Percentiles rank a stretch among this genome's conserved stretches.
These are phyloP conservation scores for Halictus quadricinctus DNA, from an alignment of 2,888 invertebrate species.

Conservation along the genomic window DNA sequence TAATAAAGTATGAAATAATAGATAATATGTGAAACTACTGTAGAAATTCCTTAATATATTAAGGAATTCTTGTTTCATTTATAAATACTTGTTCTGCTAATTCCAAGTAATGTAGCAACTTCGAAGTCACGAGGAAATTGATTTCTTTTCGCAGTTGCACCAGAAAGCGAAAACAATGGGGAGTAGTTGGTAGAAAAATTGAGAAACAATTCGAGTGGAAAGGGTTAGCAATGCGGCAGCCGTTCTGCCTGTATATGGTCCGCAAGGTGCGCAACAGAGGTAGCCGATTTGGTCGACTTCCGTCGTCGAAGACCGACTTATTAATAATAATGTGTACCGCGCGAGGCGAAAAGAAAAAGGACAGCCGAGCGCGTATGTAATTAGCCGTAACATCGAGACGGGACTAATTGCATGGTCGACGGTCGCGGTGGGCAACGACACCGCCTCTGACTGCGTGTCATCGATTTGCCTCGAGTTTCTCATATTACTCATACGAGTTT, in stretches of 20 bases:
- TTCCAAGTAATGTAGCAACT: too few relatives aligned
- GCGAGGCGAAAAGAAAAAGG: constrained; percentile 18
- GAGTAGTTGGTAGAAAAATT: neutral
- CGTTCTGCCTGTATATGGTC: neutral
- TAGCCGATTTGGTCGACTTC: constrained; percentile 1
- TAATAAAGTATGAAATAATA: too few relatives aligned
- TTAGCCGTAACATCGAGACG: constrained; percentile 46
- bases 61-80: too few relatives aligned
- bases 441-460: constrained; percentile 48
- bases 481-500: constrained; percentile 37
- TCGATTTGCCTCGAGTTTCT: constrained; percentile 55
- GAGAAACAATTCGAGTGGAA: too few relatives aligned
- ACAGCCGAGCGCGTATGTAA: constrained; percentile 41
- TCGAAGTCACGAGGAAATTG: too few relatives aligned
- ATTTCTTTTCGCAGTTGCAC: too few relatives aligned
- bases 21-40: too few relatives aligned
- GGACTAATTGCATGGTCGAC: constrained; percentile 57
- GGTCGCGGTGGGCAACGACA: constrained; percentile 45
- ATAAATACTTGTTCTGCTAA: too few relatives aligned
- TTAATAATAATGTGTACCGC: constrained; percentile 53
- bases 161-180: neutral
- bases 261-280: neutral
- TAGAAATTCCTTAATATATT: too few relatives aligned
- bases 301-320: constrained; percentile 7
- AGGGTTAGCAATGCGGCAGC: too few relatives aligned